A percentile compares a stretch with the other conserved stretches of the same genome.
Conservation (phyloP, 2,113 vertebrate genomes). For the Gymnobelideus leadbeateri region DNA sequence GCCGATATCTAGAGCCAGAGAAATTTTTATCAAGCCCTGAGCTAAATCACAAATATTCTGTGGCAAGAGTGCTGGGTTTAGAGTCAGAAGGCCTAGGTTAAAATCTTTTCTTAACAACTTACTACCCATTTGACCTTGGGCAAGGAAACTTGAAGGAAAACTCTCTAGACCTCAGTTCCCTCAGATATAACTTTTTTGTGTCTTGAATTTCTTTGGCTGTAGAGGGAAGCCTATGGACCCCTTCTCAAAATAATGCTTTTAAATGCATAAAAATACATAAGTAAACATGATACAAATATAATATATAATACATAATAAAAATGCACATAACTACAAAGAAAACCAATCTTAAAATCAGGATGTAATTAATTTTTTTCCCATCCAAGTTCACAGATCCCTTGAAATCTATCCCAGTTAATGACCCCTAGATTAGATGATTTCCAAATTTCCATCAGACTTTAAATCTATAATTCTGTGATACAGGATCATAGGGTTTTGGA, state of each 20-base stretch:
- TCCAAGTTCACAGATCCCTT: neutral
- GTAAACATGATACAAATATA: no score
- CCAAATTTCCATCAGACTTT: neutral
- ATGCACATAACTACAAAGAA: neutral
- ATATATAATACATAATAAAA: no score
- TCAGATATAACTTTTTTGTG: neutral
- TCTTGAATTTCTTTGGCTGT: neutral
- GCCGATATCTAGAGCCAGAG: neutral
- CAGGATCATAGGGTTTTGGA: neutral
- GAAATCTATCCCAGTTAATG: neutral
- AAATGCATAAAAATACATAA: neutral
- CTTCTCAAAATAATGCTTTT: neutral
- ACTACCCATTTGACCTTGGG: neutral
- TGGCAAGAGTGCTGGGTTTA: neutral
- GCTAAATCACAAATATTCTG: neutral
- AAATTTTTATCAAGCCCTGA: neutral
- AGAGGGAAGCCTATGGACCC: neutral
- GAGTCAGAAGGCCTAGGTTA: neutral
- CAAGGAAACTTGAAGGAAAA: neutral
- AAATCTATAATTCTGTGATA: neutral
- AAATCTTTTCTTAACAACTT: neutral
- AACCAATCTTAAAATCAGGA: neutral
- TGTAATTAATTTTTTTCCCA: neutral
- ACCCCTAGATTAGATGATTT: neutral
- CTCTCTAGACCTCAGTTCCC: neutral